phyloP scores from a whole-genome alignment of 2,888 invertebrate genomes.

The Folsomia candida region DNA sequence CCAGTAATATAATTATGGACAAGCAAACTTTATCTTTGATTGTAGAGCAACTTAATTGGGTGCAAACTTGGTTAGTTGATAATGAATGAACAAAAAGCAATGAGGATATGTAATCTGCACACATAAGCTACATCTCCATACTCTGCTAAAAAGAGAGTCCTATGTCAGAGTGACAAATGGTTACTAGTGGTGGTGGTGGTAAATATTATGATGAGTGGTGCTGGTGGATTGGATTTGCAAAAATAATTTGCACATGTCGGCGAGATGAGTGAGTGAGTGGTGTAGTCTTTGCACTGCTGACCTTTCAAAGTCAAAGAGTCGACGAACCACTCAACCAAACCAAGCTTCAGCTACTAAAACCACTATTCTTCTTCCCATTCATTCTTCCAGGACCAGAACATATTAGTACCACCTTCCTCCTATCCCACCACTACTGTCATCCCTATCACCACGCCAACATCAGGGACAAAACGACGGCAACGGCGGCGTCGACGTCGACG shows the following conservation, averaged over 20 bases:
- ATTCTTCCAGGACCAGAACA: neutral
- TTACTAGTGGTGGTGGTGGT: neutral
- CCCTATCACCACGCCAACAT: neutral
- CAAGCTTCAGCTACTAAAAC: constrained; percentile 4
- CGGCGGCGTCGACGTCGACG: neutral
- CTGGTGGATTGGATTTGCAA: constrained; percentile 17
- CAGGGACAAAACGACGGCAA: too few species aligned
- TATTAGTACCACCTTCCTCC: neutral
- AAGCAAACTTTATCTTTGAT: too few species aligned
- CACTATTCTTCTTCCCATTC: neutral
- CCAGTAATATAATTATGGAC: too few species aligned
- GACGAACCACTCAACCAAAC: constrained; percentile 48
- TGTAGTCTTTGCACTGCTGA: constrained; percentile 50
- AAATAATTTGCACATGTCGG: constrained; percentile 32
- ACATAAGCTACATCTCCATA: too few species aligned
- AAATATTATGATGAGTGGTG: neutral
- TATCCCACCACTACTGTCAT: neutral
- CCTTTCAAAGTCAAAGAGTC: constrained; percentile 52
- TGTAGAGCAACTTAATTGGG: too few species aligned
- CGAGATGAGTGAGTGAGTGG: constrained; percentile 16
- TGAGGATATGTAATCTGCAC: too few species aligned
- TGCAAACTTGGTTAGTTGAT: too few species aligned
- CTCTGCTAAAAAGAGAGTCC: too few species aligned
- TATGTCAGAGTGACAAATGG: constrained; percentile 1
- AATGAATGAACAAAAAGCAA: too few species aligned